Conservation (phyloP, 2,113 vertebrate genomes). For the Lutjanus erythropterus region DNA sequence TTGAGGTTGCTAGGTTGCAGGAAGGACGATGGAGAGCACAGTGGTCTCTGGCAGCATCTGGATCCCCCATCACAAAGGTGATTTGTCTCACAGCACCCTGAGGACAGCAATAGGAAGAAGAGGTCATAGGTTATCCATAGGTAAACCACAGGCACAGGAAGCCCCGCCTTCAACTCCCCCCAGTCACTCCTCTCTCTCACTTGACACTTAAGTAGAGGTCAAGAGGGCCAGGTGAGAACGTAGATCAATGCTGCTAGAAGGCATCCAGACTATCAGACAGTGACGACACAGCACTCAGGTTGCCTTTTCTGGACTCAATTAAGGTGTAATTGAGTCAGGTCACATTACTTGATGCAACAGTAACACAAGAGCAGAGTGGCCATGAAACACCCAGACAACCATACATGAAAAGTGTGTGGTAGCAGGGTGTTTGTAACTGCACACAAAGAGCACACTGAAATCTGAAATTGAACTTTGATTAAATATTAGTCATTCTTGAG, state of each 20-base stretch:
- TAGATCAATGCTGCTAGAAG: not conserved
- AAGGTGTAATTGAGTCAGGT: too few relatives aligned
- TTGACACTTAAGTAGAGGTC: not conserved
- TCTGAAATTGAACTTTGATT: too few relatives aligned
- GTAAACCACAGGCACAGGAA: slow-evolving; percentile 15
- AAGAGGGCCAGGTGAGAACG: not conserved
- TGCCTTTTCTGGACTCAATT: too few relatives aligned
- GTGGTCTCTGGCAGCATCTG: slow-evolving; percentile 76
- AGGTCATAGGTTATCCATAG: slow-evolving; percentile 9
- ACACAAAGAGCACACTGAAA: too few relatives aligned
- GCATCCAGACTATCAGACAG: too few relatives aligned
- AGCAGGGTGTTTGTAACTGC: too few relatives aligned
- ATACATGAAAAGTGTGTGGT: too few relatives aligned
- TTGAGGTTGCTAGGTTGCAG: slow-evolving; percentile 50
- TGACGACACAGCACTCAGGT: too few relatives aligned
- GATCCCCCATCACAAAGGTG: slow-evolving; percentile 86
- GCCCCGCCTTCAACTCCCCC: not conserved
- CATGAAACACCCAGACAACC: too few relatives aligned
- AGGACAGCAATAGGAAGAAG: slow-evolving; percentile 34
- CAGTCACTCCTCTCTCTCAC: not conserved
- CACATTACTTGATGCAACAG: too few relatives aligned
- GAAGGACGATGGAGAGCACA: slow-evolving; percentile 72
- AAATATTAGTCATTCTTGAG: too few relatives aligned
- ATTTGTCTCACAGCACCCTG: slow-evolving; percentile 87
- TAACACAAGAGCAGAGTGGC: too few relatives aligned